phyloP scores from a whole-genome alignment of 2,888 invertebrate genomes.

The Yponomeuta evonymella region DNA sequence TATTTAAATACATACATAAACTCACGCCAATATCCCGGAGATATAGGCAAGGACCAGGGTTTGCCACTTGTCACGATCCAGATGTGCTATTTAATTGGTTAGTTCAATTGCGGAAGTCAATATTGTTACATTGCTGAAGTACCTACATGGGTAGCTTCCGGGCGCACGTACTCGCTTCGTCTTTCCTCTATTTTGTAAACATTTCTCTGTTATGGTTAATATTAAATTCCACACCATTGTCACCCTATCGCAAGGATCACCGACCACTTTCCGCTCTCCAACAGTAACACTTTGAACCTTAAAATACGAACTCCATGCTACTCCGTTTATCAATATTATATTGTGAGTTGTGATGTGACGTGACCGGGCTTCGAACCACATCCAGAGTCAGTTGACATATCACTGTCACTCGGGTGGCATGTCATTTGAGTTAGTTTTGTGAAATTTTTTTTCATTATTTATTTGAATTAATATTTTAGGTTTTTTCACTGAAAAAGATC shows the following conservation, averaged over 20 bases:
- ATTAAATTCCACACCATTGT: constrained; percentile 1
- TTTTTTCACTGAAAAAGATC: neutral
- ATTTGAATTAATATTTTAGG: neutral
- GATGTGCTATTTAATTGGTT: too few species aligned
- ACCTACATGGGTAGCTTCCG: neutral
- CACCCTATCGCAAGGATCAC: constrained; percentile 10
- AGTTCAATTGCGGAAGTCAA: too few species aligned
- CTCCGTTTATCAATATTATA: neutral
- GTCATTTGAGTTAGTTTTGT: neutral
- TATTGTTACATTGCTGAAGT: too few species aligned
- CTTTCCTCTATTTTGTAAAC: neutral
- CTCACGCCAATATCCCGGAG: too few species aligned
- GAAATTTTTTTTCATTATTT: too few species aligned
- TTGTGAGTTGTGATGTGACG: neutral
- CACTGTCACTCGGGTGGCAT: constrained; percentile 1
- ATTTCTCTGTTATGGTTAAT: neutral
- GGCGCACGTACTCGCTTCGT: neutral
- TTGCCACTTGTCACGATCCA: too few species aligned
- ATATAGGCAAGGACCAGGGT: too few species aligned
- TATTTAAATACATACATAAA: too few species aligned
- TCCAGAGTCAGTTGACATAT: constrained; percentile 8
- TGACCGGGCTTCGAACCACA: neutral
- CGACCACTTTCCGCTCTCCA: neutral
- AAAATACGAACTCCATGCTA: neutral
- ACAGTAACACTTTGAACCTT: constrained; percentile 10